Evolutionary conservation across 2,888 invertebrate genomes (phyloP), one percentile per base, ranked within the genome.

Genomic region (Subacronicta megacephala): DNA sequence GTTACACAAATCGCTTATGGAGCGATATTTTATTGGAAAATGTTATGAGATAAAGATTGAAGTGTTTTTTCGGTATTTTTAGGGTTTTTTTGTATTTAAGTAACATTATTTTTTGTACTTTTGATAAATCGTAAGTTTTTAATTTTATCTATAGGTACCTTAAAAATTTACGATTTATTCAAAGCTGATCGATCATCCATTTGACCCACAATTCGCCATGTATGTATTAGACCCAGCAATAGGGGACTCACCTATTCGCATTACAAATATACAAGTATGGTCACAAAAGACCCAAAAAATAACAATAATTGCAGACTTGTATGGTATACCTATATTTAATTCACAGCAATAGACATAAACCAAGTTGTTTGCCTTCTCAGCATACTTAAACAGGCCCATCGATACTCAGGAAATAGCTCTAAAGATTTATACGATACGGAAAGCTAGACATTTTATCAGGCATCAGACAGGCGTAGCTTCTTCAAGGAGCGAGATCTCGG

Each of bases 401-500:
- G 20, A 29, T 51, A 46, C 46, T 47, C 42, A 68, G 38, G 23
- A 51, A 43, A 46, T 35, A 51, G 16, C 38, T 26, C 18, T 9
- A 13, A 46, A 42, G 51, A 46, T 35, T 46, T 42, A 46, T 35
- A 44, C 4, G 29, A 23, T 42, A 35, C 33, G 62, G 37, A 68
- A 45, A 51, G 29, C n/a, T n/a, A n/a, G n/a, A n/a, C 37, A 41
- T 52, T 63, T 63, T 51, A 43, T 68, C 69, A 68, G 13, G 5
- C 29, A 33, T 7, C 15, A 33, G 10, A 13, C 68, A 44, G 50
- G n/a, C n/a, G n/a, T n/a, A n/a, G n/a, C n/a, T n/a, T n/a, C n/a
- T n/a, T n/a, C n/a, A n/a, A n/a, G n/a, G 33, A 50, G 61, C 44
- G 68, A 44, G n/a, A 45, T 33, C 31, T 41, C 45, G 7, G 10